Evolutionary conservation across 2,888 invertebrate species (phyloP), one percentile per base, ranked within the genome.

Genomic region (Drosophila falleni): DNA sequence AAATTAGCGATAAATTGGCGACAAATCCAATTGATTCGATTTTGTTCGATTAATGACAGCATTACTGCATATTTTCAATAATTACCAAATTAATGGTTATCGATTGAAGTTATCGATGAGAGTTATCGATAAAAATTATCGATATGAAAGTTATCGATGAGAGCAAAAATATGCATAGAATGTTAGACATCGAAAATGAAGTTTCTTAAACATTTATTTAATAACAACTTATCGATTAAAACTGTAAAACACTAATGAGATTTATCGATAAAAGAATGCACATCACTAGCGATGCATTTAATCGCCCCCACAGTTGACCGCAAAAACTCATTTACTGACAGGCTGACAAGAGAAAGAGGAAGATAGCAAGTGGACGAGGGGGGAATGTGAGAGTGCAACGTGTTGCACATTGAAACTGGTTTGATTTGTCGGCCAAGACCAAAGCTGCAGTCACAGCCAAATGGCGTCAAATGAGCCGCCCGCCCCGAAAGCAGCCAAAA

Each of bases 281-380:
- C 42, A 53, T 11, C 68, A 10, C 55, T 39, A 35, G 37, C 35
- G n/a, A 11, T 16, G 4, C 44, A 46, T 26, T 44, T 29, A 8
- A 46, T 29, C 58, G 58, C 44, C 58, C 46, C 37, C 47, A 47
- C 46, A 58, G 49, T 35, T 73, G 72, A 82, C 80, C 86, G 79
- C 87, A 86, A 76, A 85, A 83, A 74, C 77, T 68, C 62, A 86
- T 81, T 83, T 79, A 58, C 50, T 19, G 72, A 37, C 55, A 44
- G 19, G 2, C 35, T 15, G 64, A 35, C 50, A 62, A 44, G 41
- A 37, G 16, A 16, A 5, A 35, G 26, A n/a, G 13, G 54, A 39
- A 53, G 11, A 46, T n/a, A 55, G 33, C 26, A 33, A 53, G n/a
- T 51, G 56, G 23, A 3, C 23, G 44, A 37, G 16, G 29, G 16